phyloP scores from a whole-genome alignment of 2,888 invertebrate species.

The Falcaria lacertinaria region DNA sequence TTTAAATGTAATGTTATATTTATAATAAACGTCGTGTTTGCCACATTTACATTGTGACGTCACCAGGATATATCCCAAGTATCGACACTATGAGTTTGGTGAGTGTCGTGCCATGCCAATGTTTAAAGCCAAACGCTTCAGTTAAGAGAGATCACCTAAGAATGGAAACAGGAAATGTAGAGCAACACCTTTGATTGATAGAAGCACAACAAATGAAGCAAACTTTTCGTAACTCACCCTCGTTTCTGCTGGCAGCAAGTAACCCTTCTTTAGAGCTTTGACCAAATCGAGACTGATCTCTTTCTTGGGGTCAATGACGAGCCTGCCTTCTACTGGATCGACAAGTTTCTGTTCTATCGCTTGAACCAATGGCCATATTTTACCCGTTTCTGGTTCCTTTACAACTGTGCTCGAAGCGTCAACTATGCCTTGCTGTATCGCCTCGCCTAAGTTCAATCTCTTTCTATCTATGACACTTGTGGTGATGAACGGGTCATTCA shows the following conservation, averaged over 20 bases:
- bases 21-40: conserved; percentile 26
- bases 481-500: conserved; percentile 89
- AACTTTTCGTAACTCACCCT: conserved; percentile 86
- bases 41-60: conserved; percentile 54
- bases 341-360: conserved; percentile 87
- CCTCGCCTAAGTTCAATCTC: conserved; percentile 86
- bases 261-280: conserved; percentile 92
- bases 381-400: conserved; percentile 87
- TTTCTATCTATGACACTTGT: conserved; percentile 85
- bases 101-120: conserved; percentile 76
- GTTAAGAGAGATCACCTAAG: conserved; percentile 62
- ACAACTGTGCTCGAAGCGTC: conserved; percentile 93
- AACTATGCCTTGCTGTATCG: conserved; percentile 87
- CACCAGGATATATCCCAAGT: conserved; percentile 41
- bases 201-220: conserved; percentile 57
- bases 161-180: conserved; percentile 66
- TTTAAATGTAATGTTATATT: neutral
- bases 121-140: conserved; percentile 73
- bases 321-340: conserved; percentile 86
- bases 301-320: conserved; percentile 79
- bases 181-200: conserved; percentile 73
- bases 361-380: conserved; percentile 86
- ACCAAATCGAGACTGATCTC: conserved; percentile 85
- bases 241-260: conserved; percentile 93
- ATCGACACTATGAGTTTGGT: conserved; percentile 55